These are phyloP conservation scores for Bos taurus DNA, from an alignment of 2,113 vertebrate genomes.

Conservation along the genomic window ARS-UCD2.0 NC_037356.1:15967001-15967500, in stretches of 20 bases:
- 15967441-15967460: not conserved
- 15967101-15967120: conserved; percentile 55
- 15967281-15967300: conserved; percentile 68
- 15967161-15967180: conserved; percentile 59
- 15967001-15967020: not conserved
- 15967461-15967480: not conserved
- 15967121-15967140: conserved; percentile 60
- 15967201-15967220: conserved; percentile 80
- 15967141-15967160: conserved; percentile 56
- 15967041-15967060: conserved; percentile 72
- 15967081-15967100: conserved; percentile 67
- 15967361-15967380: not conserved
- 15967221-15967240: conserved; percentile 73
- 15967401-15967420: not conserved
- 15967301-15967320: conserved; percentile 72
- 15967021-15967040: conserved; percentile 70
- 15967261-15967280: conserved; percentile 83
- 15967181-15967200: conserved; percentile 75
- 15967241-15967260: conserved; percentile 78
- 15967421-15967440: not conserved
- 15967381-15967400: not conserved
- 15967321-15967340: conserved; percentile 1
- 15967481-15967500: not conserved
- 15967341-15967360: not conserved
- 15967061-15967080: conserved; percentile 76